A percentile compares a stretch with the other conserved stretches of the same genome.
phyloP scores from a whole-genome alignment of 92 coral and sea anemone species.

The Epizoanthus illoricatus region DNA sequence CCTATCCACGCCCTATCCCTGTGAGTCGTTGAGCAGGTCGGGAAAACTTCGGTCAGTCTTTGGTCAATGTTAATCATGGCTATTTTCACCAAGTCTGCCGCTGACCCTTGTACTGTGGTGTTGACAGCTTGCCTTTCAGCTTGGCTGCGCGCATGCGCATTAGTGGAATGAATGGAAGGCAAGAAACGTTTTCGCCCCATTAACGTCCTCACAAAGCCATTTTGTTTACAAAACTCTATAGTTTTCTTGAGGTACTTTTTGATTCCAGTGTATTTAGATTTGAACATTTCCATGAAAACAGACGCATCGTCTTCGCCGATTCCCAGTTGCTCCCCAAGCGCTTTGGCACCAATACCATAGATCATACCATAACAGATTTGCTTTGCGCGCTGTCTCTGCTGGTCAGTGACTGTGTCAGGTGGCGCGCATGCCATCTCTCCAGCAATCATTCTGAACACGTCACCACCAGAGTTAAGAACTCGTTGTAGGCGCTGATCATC shows the following conservation, averaged over 20 bases:
- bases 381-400: conserved; percentile 94
- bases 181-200: conserved; percentile 82
- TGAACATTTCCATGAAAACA: conserved; percentile 78
- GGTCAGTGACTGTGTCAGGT: conserved; percentile 67
- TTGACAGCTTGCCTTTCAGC: conserved; percentile 98
- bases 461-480: conserved; percentile 88
- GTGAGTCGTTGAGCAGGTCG: conserved; percentile 73
- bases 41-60: conserved; percentile 63
- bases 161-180: conserved; percentile 80
- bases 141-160: conserved; percentile 85
- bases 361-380: conserved; percentile 96
- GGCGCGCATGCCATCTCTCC: conserved; percentile 80
- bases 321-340: conserved; percentile 88
- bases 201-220: conserved; percentile 84
- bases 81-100: conserved; percentile 93
- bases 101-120: conserved; percentile 99
- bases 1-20: conserved; percentile 52
- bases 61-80: conserved; percentile 96
- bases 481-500: conserved; percentile 79
- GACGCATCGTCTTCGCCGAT: conserved; percentile 87
- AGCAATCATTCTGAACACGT: conserved; percentile 97
- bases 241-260: conserved; percentile 78
- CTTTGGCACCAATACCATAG: conserved; percentile 95
- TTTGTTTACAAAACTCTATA: conserved; percentile 77
- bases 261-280: conserved; percentile 81